Evolutionary conservation across 2,797 vertebrate species (phyloP).

Genomic region (Phoxinus dragarum): DNA sequence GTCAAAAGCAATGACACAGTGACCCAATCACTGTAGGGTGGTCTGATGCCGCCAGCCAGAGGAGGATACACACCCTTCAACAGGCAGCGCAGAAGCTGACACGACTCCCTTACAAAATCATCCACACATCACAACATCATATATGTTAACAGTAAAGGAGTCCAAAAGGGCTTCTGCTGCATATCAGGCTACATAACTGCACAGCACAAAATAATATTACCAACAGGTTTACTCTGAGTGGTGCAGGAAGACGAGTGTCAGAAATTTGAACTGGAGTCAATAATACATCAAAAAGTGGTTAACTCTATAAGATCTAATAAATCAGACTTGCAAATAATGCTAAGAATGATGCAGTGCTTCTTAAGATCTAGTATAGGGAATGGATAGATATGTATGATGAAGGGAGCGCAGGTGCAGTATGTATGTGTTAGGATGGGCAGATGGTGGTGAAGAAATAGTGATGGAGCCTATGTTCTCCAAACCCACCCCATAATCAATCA

Average conservation of each 20-base stretch:
- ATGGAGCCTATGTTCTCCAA: constrained; percentile 8
- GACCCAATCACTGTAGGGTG: constrained; percentile 74
- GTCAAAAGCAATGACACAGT: constrained; percentile 77
- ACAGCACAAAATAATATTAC: constrained; percentile 31
- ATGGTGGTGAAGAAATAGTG: constrained; percentile 50
- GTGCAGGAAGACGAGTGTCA: constrained; percentile 15
- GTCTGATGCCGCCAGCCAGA: constrained; percentile 68
- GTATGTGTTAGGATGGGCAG: constrained; percentile 46
- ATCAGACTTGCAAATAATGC: background rate
- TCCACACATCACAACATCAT: background rate
- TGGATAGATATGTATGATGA: background rate
- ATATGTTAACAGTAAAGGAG: background rate
- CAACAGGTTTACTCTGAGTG: constrained; percentile 39
- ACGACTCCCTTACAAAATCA: background rate
- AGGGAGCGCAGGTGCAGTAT: constrained; percentile 47
- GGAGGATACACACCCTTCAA: constrained; percentile 66
- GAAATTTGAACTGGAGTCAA: background rate
- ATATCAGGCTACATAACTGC: background rate
- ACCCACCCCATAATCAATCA: constrained; percentile 26
- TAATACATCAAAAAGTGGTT: background rate
- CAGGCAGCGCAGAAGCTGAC: constrained; percentile 63
- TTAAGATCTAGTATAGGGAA: background rate
- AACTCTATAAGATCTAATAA: background rate
- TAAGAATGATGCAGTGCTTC: background rate
- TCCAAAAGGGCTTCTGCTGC: background rate